phyloP scores from a whole-genome alignment of 1,140 invertebrate genomes.

The Gyrodactylus bullatarudis region DNA sequence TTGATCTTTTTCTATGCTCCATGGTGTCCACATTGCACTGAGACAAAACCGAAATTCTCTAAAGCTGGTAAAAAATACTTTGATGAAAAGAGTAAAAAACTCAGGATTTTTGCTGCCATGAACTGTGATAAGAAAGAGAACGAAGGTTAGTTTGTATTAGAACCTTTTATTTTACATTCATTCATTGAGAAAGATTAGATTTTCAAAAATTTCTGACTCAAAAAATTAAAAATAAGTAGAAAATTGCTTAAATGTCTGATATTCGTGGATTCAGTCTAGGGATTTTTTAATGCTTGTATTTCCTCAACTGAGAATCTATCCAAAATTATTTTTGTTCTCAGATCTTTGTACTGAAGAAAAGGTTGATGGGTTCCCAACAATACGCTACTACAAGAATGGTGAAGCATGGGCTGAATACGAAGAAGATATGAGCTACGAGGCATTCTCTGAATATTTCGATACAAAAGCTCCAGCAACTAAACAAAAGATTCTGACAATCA shows the following conservation, averaged over 20 bases:
- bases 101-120: conserved; percentile 1
- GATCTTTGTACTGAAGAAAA: conserved; percentile 1
- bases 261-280: too few relatives aligned
- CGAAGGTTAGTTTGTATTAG: conserved; percentile 1
- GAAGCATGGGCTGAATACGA: conserved; percentile 6
- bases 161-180: neutral
- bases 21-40: conserved; percentile 7
- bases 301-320: too few relatives aligned
- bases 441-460: neutral
- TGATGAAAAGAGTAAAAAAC: neutral
- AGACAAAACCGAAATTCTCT: conserved; percentile 3
- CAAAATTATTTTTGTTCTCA: too few relatives aligned
- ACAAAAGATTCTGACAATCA: neutral
- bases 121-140: conserved; percentile 1
- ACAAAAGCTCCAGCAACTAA: neutral
- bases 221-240: too few relatives aligned
- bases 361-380: conserved; percentile 4
- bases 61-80: neutral
- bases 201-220: too few relatives aligned
- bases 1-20: conserved; percentile 7
- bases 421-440: neutral
- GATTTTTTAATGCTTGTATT: too few relatives aligned
- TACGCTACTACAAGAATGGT: neutral
- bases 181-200: too few relatives aligned
- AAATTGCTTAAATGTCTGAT: too few relatives aligned